These are phyloP conservation scores for Luehdorfia chinensis DNA, from an alignment of 1,140 invertebrate species.

Conservation along the genomic window DNA sequence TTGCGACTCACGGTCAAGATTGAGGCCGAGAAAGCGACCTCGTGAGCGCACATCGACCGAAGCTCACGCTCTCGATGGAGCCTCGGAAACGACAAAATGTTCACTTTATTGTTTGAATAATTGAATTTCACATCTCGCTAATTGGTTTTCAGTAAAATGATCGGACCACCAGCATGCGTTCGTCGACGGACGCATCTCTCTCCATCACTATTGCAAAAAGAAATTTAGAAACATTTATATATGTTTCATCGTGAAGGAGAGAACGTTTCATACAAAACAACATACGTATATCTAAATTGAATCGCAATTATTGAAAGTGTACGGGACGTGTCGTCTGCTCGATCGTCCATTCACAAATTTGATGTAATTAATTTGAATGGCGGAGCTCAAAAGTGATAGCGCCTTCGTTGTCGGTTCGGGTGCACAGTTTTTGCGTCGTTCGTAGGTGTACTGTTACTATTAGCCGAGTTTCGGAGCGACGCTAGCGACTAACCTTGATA, in stretches of 20 bases:
- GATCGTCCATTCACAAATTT: conserved; percentile 53
- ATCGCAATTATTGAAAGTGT: conserved; percentile 41
- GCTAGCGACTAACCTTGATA: conserved; percentile 70
- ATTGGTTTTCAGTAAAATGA: conserved; percentile 32
- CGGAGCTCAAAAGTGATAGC: conserved; percentile 58
- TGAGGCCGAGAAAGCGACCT: conserved; percentile 62
- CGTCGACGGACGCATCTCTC: conserved; percentile 39
- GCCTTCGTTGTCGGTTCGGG: conserved; percentile 43
- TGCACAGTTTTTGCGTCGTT: conserved; percentile 55
- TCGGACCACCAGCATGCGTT: conserved; percentile 21
- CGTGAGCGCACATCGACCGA: conserved; percentile 30
- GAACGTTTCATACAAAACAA: conserved; percentile 29
- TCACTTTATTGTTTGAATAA: conserved; percentile 37
- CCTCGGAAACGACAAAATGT: conserved; percentile 30
- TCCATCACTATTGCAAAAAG: conserved; percentile 32
- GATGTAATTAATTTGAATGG: conserved; percentile 65
- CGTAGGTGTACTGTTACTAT: conserved; percentile 66
- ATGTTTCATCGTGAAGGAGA: conserved; percentile 21
- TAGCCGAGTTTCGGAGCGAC: conserved; percentile 65
- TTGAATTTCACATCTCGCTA: conserved; percentile 33
- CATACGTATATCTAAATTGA: conserved; percentile 46
- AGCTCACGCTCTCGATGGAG: conserved; percentile 23
- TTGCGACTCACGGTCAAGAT: conserved; percentile 49
- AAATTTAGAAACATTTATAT: conserved; percentile 25
- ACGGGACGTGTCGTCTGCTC: conserved; percentile 32